A percentile compares a stretch with the other conserved stretches of the same genome.
Evolutionary conservation across 2,113 vertebrate species (phyloP).

Genomic region (Callipepla californica): DNA sequence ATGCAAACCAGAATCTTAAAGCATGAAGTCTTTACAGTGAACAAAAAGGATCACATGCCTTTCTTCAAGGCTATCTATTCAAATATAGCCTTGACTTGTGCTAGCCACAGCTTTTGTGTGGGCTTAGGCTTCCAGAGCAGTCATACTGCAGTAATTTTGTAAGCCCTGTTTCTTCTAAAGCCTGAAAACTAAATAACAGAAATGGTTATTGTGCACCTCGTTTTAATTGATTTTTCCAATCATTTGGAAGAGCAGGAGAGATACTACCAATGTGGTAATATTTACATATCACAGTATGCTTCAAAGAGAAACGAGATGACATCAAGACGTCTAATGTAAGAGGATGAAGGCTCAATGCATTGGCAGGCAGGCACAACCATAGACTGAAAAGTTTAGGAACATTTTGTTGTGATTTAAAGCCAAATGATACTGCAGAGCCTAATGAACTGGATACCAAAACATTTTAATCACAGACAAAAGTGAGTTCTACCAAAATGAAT

Average conservation of each 20-base stretch:
- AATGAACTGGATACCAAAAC: not conserved
- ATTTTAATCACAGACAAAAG: not conserved
- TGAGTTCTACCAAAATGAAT: not conserved
- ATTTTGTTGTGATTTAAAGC: not conserved
- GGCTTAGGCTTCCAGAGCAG: not conserved
- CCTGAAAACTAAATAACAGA: not conserved
- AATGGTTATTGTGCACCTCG: not conserved
- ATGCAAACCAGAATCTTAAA: not conserved
- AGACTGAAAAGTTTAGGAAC: not conserved
- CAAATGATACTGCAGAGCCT: not conserved
- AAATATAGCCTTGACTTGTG: not conserved
- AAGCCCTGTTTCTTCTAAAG: not conserved
- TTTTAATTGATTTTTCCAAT: not conserved
- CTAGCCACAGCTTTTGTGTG: not conserved
- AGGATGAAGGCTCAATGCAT: not conserved
- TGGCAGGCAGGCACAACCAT: not conserved
- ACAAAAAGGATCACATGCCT: not conserved
- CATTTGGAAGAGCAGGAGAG: not conserved
- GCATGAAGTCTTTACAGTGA: not conserved
- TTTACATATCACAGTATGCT: not conserved
- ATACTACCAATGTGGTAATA: not conserved
- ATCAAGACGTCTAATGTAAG: not conserved
- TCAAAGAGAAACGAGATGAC: fast-evolving
- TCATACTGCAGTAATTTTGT: not conserved
- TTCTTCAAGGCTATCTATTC: not conserved